phyloP scores from a whole-genome alignment of 2,113 vertebrate genomes.

The Notarius lentiginosus region DNA sequence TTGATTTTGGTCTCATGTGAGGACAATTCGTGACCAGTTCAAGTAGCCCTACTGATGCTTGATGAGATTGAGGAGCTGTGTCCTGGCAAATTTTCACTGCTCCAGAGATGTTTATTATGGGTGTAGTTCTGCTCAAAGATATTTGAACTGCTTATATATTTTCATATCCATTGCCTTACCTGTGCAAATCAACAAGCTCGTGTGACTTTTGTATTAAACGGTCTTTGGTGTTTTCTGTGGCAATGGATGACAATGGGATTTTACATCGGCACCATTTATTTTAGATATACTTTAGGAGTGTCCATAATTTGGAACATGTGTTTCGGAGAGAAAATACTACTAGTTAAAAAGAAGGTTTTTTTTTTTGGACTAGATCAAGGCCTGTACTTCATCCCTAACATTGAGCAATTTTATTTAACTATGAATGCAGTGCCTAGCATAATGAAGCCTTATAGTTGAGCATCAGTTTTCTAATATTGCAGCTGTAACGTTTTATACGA shows the following conservation, averaged over 20 bases:
- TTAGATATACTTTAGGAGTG: background rate
- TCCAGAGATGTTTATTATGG: background rate
- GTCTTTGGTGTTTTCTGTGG: background rate
- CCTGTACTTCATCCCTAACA: background rate
- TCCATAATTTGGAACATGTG: background rate
- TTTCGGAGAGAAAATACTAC: background rate
- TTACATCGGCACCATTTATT: background rate
- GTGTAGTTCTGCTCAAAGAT: background rate
- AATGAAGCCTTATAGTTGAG: slow-evolving; percentile 6
- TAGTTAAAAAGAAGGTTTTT: background rate
- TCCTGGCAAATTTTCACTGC: background rate
- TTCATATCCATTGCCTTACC: background rate
- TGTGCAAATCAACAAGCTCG: background rate
- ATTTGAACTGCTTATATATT: background rate
- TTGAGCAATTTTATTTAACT: background rate
- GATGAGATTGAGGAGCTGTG: background rate
- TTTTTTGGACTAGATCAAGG: background rate
- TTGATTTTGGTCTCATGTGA: background rate
- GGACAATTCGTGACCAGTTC: background rate
- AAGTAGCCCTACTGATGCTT: background rate
- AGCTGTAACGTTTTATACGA: background rate
- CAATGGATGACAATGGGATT: background rate
- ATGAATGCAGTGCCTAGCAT: no score
- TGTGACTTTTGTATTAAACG: background rate
- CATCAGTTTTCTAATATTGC: slow-evolving; percentile 12